Conservation (phyloP, 2,113 vertebrate species). For the Ammodytes dubius region DNA sequence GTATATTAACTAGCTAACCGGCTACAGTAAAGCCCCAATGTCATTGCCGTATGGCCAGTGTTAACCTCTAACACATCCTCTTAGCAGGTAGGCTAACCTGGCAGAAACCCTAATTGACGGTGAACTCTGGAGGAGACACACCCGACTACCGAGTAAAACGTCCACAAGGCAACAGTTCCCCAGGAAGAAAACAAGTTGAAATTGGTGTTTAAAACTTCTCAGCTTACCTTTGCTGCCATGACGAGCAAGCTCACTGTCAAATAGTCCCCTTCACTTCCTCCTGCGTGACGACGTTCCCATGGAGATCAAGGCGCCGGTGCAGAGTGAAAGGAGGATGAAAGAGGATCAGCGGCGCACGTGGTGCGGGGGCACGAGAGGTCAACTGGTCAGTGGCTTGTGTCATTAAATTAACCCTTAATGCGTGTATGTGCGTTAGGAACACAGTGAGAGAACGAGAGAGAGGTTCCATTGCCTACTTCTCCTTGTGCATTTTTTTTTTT, state of each 20-base stretch:
- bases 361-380: slow-evolving; percentile 35
- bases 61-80: slow-evolving; percentile 68
- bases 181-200: background rate
- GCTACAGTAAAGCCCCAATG: slow-evolving; percentile 58
- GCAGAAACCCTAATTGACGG: slow-evolving; percentile 3
- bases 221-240: slow-evolving; percentile 88
- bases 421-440: background rate
- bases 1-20: slow-evolving; percentile 27
- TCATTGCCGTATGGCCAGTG: slow-evolving; percentile 54
- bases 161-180: background rate
- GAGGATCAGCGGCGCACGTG: slow-evolving; percentile 55
- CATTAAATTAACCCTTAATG: background rate
- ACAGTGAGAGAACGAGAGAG: background rate
- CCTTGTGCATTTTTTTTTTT: background rate
- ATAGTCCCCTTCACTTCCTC: slow-evolving; percentile 62
- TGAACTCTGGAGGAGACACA: background rate
- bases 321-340: slow-evolving; percentile 46
- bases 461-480: background rate
- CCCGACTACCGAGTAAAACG: slow-evolving; percentile 4
- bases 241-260: slow-evolving; percentile 73
- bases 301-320: slow-evolving; percentile 68
- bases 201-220: background rate
- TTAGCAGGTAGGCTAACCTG: slow-evolving; percentile 55
- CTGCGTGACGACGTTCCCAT: slow-evolving; percentile 75
- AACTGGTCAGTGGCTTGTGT: slow-evolving; percentile 21